Evolutionary conservation across 1,140 invertebrate genomes (phyloP), one percentile per base, ranked within the genome.

Genomic region (Drosophila ogumai): DNA sequence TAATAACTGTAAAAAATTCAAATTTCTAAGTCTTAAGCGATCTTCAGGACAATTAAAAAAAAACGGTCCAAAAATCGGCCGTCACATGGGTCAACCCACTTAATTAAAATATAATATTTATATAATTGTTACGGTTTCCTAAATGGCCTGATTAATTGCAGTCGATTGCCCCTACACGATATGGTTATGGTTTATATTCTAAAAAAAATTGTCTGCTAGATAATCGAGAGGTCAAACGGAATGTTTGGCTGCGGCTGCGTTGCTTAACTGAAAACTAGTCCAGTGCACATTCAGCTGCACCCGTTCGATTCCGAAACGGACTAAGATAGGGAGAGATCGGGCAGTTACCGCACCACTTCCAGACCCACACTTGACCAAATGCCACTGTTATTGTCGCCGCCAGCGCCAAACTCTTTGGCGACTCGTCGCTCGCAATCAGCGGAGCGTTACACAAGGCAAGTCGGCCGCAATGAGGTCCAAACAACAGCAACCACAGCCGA

Each of bases 401-500:
- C 64, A 54, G 43, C 46, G 43, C 36, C 46, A 43, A 72, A 79
- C 56, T 76, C 63, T 72, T 80, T 58, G 61, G 34, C 75, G 63
- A 46, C 40, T 66, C 47, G 43, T 28, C 36, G 75, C 52, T 49
- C n/a, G 66, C 63, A 79, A 58, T 79, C 63, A 88, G 52, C 84
- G 75, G 71, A 88, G 84, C 84, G 75, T 88, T 84, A 65, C 79
- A 74, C 75, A 61, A 80, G 47, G 71, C 84, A 81, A 85, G 64
- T 77, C 74, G 81, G 64, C 58, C 86, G 75, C 81, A 88, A 79
- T 84, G 72, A 44, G 79, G 72, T 75, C 58, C 61, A 78, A 34
- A 56, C 58, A 81, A 56, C 65, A 46, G 19, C 46, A 65, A 69
- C 44, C 68, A 25, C 47, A 64, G 46, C 22, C 61, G 59, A 52